These are phyloP conservation scores for Antheraea mylitta DNA, from an alignment of 1,140 invertebrate genomes.

Conservation along the genomic window DNA sequence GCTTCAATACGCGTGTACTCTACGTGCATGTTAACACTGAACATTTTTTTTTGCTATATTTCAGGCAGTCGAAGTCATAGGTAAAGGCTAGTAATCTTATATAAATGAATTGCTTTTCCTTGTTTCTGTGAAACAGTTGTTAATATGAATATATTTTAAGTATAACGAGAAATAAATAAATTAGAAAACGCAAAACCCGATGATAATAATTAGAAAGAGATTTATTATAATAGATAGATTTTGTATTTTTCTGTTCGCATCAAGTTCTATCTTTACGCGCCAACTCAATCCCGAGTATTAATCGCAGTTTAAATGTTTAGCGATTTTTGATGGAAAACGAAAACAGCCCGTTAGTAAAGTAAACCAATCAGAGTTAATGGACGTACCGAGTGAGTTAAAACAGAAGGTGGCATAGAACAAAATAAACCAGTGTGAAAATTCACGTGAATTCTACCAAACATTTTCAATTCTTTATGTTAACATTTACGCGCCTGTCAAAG, in stretches of 20 bases:
- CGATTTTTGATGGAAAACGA: conserved; percentile 33
- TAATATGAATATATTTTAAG: no score
- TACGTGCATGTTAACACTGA: no score
- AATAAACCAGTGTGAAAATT: conserved; percentile 47
- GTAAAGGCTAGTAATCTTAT: no score
- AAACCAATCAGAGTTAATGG: conserved; percentile 66
- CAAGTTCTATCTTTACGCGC: background rate
- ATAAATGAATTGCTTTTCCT: no score
- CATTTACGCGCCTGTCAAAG: conserved; percentile 13
- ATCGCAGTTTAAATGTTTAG: conserved; percentile 13
- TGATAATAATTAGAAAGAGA: conserved; percentile 6
- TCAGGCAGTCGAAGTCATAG: no score
- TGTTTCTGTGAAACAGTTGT: no score
- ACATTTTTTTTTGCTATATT: no score
- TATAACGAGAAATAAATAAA: background rate
- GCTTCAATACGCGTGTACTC: no score
- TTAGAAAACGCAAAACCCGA: background rate
- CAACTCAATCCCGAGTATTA: conserved; percentile 11
- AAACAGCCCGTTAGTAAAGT: conserved; percentile 56
- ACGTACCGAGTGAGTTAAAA: conserved; percentile 62
- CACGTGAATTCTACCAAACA: conserved; percentile 30
- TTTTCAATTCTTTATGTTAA: conserved; percentile 28
- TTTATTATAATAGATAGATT: background rate
- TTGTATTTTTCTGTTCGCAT: background rate
- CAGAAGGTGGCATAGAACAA: conserved; percentile 59